Evolutionary conservation across 2,113 vertebrate genomes (phyloP).

Genomic region (Stomatorhinus ivindoensis): DNA sequence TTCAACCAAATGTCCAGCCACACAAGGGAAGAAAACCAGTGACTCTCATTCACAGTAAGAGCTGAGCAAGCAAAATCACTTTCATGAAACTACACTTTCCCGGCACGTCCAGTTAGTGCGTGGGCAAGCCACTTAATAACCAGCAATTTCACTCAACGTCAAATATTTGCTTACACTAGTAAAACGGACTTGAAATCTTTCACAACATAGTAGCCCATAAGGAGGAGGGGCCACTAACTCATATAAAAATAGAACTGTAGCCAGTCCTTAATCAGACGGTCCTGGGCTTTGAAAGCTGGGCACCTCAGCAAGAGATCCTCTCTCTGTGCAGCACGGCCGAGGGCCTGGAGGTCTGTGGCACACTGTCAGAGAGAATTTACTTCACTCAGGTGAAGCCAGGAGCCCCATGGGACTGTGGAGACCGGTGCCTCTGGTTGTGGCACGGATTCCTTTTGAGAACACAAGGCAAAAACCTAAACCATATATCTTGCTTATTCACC

Average conservation of each 20-base stretch:
- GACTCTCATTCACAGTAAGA: not conserved
- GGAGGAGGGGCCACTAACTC: not conserved
- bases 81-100: not conserved
- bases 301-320: not conserved
- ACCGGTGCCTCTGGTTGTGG: not conserved
- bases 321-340: not conserved
- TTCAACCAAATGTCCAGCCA: not conserved
- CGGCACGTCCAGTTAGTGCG: not conserved
- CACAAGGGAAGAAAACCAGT: not conserved
- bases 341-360: not conserved
- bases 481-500: not conserved
- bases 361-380: not conserved
- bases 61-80: not conserved
- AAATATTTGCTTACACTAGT: conserved; percentile 6
- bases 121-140: conserved; percentile 4
- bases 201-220: not conserved
- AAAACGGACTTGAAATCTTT: not conserved
- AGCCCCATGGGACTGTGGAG: not conserved
- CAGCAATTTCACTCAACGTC: not conserved
- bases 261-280: not conserved
- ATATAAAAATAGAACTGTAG: not conserved
- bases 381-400: not conserved
- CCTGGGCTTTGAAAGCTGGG: not conserved
- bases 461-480: not conserved
- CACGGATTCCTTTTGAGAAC: not conserved